Conservation (phyloP, 2,888 invertebrate genomes). For the Platycnemis pennipes region DNA sequence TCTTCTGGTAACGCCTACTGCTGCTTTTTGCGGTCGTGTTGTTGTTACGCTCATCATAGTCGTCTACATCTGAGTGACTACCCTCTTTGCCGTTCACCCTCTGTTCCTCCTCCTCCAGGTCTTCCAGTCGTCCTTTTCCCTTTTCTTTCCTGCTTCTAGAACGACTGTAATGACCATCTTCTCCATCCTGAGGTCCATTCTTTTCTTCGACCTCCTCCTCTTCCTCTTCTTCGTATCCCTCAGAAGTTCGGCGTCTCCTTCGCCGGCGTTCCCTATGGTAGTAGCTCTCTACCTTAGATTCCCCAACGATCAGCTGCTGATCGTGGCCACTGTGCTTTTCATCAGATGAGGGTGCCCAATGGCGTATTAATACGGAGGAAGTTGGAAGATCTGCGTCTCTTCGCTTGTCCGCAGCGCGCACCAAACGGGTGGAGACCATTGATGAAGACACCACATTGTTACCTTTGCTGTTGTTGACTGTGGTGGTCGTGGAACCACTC, state of each 20-base stretch:
- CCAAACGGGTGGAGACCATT: conserved; percentile 63
- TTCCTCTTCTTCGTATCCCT: conserved; percentile 55
- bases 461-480: conserved; percentile 17
- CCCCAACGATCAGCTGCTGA: conserved; percentile 23
- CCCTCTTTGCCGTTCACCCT: conserved; percentile 51
- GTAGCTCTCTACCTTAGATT: conserved; percentile 35
- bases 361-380: conserved; percentile 47
- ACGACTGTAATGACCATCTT: conserved; percentile 38
- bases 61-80: conserved; percentile 41
- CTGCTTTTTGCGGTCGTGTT: conserved; percentile 16
- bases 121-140: conserved; percentile 36
- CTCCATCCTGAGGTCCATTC: neutral
- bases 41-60: conserved; percentile 50
- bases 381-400: conserved; percentile 63
- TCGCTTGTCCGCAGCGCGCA: conserved; percentile 68
- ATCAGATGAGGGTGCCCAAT: conserved; percentile 60
- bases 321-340: conserved; percentile 49
- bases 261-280: conserved; percentile 31
- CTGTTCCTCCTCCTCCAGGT: conserved; percentile 59
- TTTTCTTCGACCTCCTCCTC: conserved; percentile 30
- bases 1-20: conserved; percentile 61
- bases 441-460: neutral
- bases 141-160: conserved; percentile 12
- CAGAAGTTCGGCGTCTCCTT: neutral
- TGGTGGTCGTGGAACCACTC: conserved; percentile 33